Conservation (phyloP, 2,888 invertebrate genomes). For the Drosophila prolongata region DNA sequence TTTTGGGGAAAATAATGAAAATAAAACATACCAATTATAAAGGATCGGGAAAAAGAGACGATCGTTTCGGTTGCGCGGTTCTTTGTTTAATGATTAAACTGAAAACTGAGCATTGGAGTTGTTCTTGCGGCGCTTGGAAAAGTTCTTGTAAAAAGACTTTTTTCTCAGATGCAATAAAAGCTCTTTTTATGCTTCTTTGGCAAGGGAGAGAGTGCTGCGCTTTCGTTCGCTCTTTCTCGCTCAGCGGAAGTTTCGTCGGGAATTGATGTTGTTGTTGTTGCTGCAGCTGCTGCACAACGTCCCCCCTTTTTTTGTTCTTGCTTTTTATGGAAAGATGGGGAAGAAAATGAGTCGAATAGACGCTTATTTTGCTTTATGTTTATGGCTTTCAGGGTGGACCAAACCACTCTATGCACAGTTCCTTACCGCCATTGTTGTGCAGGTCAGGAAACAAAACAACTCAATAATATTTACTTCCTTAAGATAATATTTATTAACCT, state of each 20-base stretch:
- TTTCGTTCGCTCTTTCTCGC: constrained; percentile 23
- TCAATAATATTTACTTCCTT: not conserved
- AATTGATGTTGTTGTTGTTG: constrained; percentile 25
- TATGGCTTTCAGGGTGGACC: constrained; percentile 34
- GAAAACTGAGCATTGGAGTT: constrained; percentile 63
- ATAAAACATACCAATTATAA: constrained; percentile 21
- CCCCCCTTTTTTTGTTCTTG: constrained; percentile 13
- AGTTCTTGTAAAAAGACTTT: constrained; percentile 37
- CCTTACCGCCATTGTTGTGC: not conserved
- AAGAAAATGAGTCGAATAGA: constrained; percentile 7
- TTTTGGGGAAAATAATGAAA: not conserved
- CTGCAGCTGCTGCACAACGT: constrained; percentile 43
- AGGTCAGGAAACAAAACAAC: not conserved
- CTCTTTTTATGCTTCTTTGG: constrained; percentile 50
- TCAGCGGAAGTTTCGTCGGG: constrained; percentile 68
- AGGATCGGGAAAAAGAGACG: constrained; percentile 26
- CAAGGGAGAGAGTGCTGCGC: constrained; percentile 10
- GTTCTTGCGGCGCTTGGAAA: constrained; percentile 51
- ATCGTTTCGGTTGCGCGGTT: constrained; percentile 78
- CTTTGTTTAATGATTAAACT: constrained; percentile 78
- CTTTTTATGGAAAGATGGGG: not conserved
- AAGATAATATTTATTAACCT: too few relatives aligned
- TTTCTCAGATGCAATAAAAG: constrained; percentile 55
- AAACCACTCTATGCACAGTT: not conserved
- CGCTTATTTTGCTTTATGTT: constrained; percentile 48